Evolutionary conservation across 1,140 invertebrate genomes (phyloP).

Genomic region (Mya arenaria): DNA sequence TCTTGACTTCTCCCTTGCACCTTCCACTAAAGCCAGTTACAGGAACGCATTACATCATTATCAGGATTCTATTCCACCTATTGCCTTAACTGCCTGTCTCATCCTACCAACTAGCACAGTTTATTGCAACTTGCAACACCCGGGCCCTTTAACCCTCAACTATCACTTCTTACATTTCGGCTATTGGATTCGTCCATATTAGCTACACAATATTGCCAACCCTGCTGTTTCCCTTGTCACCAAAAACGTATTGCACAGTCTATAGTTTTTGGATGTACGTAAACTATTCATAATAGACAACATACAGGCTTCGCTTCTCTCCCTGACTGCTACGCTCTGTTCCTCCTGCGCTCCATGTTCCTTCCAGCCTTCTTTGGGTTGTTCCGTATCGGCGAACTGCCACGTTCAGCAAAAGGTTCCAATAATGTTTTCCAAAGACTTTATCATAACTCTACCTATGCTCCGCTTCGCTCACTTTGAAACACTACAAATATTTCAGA

Average conservation of each 20-base stretch:
- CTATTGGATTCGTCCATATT: not conserved
- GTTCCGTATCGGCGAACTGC: not conserved
- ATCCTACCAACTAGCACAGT: constrained; percentile 7
- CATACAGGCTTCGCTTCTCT: not conserved
- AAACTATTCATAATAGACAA: not conserved
- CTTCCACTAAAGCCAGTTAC: not conserved
- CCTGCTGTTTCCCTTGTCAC: not conserved
- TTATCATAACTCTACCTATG: not conserved
- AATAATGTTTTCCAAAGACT: not conserved
- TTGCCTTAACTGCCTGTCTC: not conserved
- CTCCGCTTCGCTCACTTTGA: not conserved
- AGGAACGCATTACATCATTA: not conserved
- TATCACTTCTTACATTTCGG: not conserved
- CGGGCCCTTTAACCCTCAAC: not conserved
- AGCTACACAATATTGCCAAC: not conserved
- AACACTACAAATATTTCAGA: not conserved
- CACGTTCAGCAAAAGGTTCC: not conserved
- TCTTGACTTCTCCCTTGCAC: not conserved
- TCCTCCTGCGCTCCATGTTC: not conserved
- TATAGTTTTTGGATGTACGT: not conserved
- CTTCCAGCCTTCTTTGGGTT: constrained; percentile 13
- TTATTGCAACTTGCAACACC: constrained; percentile 4
- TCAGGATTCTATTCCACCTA: not conserved
- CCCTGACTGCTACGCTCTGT: not conserved
- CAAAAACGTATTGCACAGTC: not conserved